Evolutionary conservation across 2,113 vertebrate species (phyloP).

Genomic region (Hypanus sabinus): DNA sequence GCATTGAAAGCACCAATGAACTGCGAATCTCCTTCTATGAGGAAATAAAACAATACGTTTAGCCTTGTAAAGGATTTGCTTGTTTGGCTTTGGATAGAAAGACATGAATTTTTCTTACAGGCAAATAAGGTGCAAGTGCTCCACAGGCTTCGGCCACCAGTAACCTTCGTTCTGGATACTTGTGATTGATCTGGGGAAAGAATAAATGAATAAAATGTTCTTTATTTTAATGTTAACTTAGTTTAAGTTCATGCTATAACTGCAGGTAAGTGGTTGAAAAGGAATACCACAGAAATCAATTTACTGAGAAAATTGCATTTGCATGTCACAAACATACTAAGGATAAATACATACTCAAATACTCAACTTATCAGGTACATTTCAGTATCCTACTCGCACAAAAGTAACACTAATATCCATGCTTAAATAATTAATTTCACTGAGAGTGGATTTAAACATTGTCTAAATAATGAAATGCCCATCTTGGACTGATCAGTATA

Average conservation of each 20-base stretch:
- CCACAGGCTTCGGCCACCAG: conserved; percentile 95
- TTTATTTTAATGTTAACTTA: neutral
- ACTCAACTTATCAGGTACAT: neutral
- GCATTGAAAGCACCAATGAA: conserved; percentile 92
- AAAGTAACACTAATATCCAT: neutral
- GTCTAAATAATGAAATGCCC: neutral
- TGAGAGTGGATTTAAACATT: neutral
- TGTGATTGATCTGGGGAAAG: conserved; percentile 87
- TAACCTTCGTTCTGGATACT: conserved; percentile 92
- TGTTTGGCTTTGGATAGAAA: neutral
- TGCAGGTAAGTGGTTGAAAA: too few species aligned
- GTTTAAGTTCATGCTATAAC: neutral
- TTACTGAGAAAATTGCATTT: neutral
- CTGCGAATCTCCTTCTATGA: conserved; percentile 95
- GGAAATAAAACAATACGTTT: neutral
- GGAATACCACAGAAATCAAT: neutral
- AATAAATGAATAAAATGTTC: conserved; percentile 13
- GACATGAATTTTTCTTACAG: conserved; percentile 65
- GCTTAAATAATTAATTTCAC: neutral
- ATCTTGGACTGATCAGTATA: neutral
- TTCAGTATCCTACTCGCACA: neutral
- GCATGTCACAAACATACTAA: neutral
- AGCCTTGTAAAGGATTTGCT: neutral
- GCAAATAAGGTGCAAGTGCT: conserved; percentile 90
- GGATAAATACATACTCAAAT: neutral